phyloP scores from a whole-genome alignment of 2,797 vertebrate genomes.

The Lutjanus campechanus region DNA sequence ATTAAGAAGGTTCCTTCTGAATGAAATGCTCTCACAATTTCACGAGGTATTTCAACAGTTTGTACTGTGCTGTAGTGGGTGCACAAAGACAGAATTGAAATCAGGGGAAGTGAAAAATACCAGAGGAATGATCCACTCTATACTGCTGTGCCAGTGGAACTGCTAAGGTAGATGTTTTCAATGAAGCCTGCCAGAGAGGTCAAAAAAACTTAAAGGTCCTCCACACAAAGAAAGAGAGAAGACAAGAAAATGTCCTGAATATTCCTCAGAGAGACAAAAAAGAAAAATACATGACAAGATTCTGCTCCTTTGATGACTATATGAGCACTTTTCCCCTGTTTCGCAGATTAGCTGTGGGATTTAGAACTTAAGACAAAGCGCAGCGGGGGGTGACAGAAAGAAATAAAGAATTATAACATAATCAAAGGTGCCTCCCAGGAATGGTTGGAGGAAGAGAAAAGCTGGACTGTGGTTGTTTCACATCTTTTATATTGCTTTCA shows the following conservation, averaged over 20 bases:
- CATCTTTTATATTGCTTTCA: slow-evolving; percentile 7
- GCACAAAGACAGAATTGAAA: slow-evolving; percentile 23
- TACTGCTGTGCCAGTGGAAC: neutral
- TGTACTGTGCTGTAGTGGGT: neutral
- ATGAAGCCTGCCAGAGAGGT: slow-evolving; percentile 29
- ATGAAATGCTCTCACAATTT: slow-evolving; percentile 28
- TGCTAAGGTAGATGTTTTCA: slow-evolving; percentile 32
- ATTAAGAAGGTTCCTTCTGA: slow-evolving; percentile 22
- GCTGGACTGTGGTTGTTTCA: neutral
- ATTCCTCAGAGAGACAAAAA: slow-evolving; percentile 9
- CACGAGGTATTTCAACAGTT: slow-evolving; percentile 1
- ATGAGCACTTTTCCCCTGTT: slow-evolving; percentile 30
- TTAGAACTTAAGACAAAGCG: slow-evolving; percentile 36
- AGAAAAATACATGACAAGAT: slow-evolving; percentile 5
- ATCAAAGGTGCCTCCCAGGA: slow-evolving; percentile 34
- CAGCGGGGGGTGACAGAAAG: slow-evolving; percentile 34
- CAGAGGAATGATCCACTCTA: slow-evolving; percentile 25
- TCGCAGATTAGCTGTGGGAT: slow-evolving; percentile 54
- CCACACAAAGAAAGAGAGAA: slow-evolving; percentile 1
- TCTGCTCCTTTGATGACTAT: slow-evolving; percentile 6
- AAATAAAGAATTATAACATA: slow-evolving; percentile 23
- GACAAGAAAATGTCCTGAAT: neutral
- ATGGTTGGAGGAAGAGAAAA: slow-evolving; percentile 7
- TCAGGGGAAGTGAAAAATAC: slow-evolving; percentile 38
- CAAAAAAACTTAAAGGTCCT: slow-evolving; percentile 1